Evolutionary conservation across 2,888 invertebrate species (phyloP).

Genomic region (Noctua fimbriata): DNA sequence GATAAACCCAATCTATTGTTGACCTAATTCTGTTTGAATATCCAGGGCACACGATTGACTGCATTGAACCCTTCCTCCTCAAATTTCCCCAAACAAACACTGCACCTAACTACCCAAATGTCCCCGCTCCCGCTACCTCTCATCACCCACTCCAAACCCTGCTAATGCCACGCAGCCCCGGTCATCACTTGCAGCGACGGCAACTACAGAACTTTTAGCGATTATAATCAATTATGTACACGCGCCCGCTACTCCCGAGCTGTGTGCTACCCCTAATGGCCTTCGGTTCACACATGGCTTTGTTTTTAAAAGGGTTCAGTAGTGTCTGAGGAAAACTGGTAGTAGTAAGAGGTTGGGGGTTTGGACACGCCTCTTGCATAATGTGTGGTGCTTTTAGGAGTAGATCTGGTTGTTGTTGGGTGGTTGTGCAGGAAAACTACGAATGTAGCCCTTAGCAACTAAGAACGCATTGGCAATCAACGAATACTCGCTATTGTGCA

Average conservation of each 20-base stretch:
- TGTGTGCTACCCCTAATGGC: conserved; percentile 42
- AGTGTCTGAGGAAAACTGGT: conserved; percentile 12
- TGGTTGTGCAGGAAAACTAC: not conserved
- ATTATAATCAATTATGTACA: conserved; percentile 80
- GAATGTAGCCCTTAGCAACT: not conserved
- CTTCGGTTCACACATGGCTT: conserved; percentile 36
- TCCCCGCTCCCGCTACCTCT: conserved; percentile 34
- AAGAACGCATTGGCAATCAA: not conserved
- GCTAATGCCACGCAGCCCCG: conserved; percentile 60
- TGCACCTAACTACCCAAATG: not conserved
- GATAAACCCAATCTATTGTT: not conserved
- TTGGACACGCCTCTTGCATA: conserved; percentile 25
- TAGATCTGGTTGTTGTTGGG: not conserved
- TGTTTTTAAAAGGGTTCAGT: conserved; percentile 55
- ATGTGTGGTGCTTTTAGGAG: conserved; percentile 16
- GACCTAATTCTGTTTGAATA: not conserved
- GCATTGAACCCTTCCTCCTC: not conserved
- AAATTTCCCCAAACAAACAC: not conserved
- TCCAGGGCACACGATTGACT: not conserved
- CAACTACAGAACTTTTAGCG: conserved; percentile 69
- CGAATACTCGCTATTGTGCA: not conserved
- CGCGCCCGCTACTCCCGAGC: conserved; percentile 55
- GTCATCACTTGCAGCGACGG: conserved; percentile 78
- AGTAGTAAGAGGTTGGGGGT: not conserved
- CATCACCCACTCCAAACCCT: conserved; percentile 7